Evolutionary conservation across 2,797 vertebrate species (phyloP).

Genomic region (Paedocypris micromegethes): DNA sequence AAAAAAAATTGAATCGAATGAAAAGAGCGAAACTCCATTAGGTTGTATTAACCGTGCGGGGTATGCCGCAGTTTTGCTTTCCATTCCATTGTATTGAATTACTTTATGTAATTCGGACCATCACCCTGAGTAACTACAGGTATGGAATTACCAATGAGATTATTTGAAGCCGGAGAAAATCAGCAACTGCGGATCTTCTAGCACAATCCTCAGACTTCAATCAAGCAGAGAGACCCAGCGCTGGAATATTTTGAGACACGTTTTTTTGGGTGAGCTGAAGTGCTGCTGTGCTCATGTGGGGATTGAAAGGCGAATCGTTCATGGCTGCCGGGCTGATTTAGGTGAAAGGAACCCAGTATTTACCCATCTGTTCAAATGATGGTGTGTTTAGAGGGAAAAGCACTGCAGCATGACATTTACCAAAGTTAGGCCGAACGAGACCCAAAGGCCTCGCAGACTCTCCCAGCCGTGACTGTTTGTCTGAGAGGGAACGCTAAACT

Average conservation of each 20-base stretch:
- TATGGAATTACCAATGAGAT: not conserved
- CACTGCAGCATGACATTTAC: constrained; percentile 24
- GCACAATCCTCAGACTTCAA: no score
- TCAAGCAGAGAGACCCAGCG: no score
- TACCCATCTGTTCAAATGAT: constrained; percentile 27
- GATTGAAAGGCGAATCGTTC: not conserved
- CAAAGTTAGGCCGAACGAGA: constrained; percentile 14
- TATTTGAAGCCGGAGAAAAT: no score
- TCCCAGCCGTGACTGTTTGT: constrained; percentile 26
- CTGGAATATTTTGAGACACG: no score
- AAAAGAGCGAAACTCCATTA: no score
- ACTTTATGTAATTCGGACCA: not conserved
- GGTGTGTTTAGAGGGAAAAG: constrained; percentile 20
- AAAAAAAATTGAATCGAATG: no score
- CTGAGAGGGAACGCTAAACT: constrained; percentile 7
- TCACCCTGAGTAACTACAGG: not conserved
- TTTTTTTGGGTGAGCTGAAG: not conserved
- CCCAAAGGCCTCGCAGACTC: constrained; percentile 33
- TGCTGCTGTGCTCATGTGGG: not conserved
- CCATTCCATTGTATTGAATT: not conserved
- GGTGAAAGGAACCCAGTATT: constrained; percentile 17
- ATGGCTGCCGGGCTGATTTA: constrained; percentile 2
- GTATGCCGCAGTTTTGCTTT: not conserved
- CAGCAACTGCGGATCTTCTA: no score
- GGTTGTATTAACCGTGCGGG: no score